Percentiles rank a stretch among this genome's conserved stretches.
Conservation (phyloP, 2,113 vertebrate genomes). For the Semicossyphus pulcher region DNA sequence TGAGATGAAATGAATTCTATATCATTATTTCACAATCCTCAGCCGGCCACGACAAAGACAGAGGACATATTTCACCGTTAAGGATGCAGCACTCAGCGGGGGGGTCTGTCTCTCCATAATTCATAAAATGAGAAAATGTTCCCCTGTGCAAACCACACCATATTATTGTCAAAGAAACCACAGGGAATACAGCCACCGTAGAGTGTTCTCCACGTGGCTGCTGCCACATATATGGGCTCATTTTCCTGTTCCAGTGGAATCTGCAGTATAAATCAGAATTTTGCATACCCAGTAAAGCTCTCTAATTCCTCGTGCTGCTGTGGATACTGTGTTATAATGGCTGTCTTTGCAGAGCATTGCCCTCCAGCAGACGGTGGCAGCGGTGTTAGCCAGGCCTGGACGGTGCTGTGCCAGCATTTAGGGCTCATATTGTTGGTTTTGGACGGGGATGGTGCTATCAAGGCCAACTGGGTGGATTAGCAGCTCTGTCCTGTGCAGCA, state of each 20-base stretch:
- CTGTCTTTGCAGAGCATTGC: constrained; percentile 29
- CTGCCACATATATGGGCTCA: constrained; percentile 26
- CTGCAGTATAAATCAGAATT: constrained; percentile 8
- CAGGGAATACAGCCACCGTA: constrained; percentile 38
- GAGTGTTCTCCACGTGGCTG: constrained; percentile 26
- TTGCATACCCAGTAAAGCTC: constrained; percentile 1
- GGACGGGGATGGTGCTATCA: constrained; percentile 22
- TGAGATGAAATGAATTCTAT: constrained; percentile 92
- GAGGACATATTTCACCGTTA: constrained; percentile 88
- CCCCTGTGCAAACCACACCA: constrained; percentile 52
- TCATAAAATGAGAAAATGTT: constrained; percentile 77
- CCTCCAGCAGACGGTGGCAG: constrained; percentile 60
- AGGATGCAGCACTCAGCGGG: constrained; percentile 84
- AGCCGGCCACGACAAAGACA: constrained; percentile 77
- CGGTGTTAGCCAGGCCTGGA: constrained; percentile 40
- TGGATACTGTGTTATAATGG: constrained; percentile 30
- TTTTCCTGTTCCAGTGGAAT: constrained; percentile 5
- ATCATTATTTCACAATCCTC: constrained; percentile 90
- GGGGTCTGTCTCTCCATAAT: constrained; percentile 86
- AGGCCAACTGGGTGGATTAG: constrained; percentile 66
- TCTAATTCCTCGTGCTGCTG: constrained; percentile 33
- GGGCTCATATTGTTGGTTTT: constrained; percentile 59
- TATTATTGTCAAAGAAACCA: constrained; percentile 66
- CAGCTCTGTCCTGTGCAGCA: constrained; percentile 49
- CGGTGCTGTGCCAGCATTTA: constrained; percentile 55